A percentile compares a stretch with the other conserved stretches of the same genome.
These are phyloP conservation scores for Drosophila albomicans DNA, from an alignment of 1,140 invertebrate species.

Conservation along the genomic window DNA sequence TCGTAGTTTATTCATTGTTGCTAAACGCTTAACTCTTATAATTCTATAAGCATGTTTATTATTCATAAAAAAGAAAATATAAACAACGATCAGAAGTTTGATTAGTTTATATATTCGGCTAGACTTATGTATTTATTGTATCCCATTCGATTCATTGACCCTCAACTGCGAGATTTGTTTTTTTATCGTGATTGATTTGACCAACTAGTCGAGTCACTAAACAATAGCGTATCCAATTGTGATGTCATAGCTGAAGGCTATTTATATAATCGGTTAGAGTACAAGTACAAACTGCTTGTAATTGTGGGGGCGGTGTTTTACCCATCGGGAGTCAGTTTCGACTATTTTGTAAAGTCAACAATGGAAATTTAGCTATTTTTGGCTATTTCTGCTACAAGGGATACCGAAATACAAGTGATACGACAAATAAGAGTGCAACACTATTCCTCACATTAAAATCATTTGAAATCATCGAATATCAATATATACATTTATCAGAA, in stretches of 20 bases:
- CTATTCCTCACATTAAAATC: too few species aligned
- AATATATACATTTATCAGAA: too few species aligned
- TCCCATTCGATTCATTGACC: background rate
- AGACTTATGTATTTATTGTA: background rate
- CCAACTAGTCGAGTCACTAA: background rate
- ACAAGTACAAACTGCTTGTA: slow-evolving; percentile 2
- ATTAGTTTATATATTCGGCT: background rate
- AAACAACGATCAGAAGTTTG: background rate
- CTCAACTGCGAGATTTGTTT: background rate
- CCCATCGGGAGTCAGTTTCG: background rate
- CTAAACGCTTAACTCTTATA: too few species aligned
- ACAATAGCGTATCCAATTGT: background rate
- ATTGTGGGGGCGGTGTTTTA: background rate
- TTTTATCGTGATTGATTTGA: background rate
- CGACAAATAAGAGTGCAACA: background rate
- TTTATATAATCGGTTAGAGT: slow-evolving; percentile 2
- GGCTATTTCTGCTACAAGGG: too few species aligned
- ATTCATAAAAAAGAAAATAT: too few species aligned
- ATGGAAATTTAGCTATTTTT: too few species aligned
- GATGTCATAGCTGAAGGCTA: slow-evolving; percentile 3
- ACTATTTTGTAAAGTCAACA: too few species aligned
- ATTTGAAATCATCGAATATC: too few species aligned
- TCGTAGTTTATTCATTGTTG: too few species aligned
- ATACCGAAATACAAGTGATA: background rate
- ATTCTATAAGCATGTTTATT: too few species aligned